Conservation (phyloP, 2,888 invertebrate genomes). For the Chalcis sispes region DNA sequence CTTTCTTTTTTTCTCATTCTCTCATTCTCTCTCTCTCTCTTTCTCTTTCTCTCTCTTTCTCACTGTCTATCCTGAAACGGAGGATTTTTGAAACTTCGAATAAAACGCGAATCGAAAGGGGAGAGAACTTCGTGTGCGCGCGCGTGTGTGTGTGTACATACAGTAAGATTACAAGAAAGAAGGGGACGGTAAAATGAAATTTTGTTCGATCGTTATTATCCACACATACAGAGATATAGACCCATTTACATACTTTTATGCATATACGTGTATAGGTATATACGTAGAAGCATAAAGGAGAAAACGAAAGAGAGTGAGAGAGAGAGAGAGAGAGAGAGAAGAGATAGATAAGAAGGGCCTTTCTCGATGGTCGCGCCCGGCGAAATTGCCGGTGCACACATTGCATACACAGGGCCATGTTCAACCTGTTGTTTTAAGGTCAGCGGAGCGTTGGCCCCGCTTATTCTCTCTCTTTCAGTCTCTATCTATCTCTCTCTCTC, state of each 20-base stretch:
- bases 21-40: background rate
- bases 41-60: too few relatives aligned
- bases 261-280: background rate
- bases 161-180: background rate
- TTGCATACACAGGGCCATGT: slow-evolving; percentile 8
- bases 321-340: background rate
- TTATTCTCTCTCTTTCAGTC: too few relatives aligned
- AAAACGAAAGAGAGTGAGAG: slow-evolving; percentile 8
- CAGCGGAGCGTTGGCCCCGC: slow-evolving; percentile 50
- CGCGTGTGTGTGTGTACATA: background rate
- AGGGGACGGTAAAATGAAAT: background rate
- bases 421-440: slow-evolving; percentile 56
- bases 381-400: slow-evolving; percentile 12
- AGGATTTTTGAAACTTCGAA: too few relatives aligned
- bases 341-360: slow-evolving; percentile 17
- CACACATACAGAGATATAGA: too few relatives aligned
- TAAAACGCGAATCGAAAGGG: background rate
- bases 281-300: background rate
- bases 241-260: too few relatives aligned
- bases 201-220: background rate
- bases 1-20: too few relatives aligned
- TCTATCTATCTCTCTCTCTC: background rate
- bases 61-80: too few relatives aligned
- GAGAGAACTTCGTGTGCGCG: background rate
- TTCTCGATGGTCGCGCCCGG: slow-evolving; percentile 3